Evolutionary conservation across 2,797 vertebrate species (phyloP), one percentile per base, ranked within the genome.

Genomic region (Spea hammondii): DNA sequence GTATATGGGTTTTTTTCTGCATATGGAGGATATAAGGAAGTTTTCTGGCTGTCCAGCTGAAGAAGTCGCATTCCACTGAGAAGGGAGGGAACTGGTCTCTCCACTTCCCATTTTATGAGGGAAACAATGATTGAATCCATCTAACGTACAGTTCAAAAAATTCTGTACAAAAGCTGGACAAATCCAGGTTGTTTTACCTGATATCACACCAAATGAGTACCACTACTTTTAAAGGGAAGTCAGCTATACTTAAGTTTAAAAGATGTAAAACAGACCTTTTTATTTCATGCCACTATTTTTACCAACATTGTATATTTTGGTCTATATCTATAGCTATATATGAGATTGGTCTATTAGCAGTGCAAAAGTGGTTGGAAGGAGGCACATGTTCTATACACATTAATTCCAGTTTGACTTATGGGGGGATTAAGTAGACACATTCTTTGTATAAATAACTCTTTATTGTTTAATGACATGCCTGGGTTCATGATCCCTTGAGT

Each of bases 361-460:
- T 32, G 32, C 32, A 53, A 53, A 53, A 53, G 51, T 7, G 51
- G 51, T 7, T 53, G 51, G 4, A 4, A 7, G 7, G 51, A 53
- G 11, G 51, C 1, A 11, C 7, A 53, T 59, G 3, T 59, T 59
- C 2, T 1, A 62, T 62, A 17, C 9, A 6, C n/a, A 17, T 9
- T 62, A 62, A 62, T 14, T 62, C 44, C 59, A 62, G 32, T 62
- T 32, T 62, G 59, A 62, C 59, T 62, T 17, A 62, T 62, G 59
- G 14, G 7, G 4, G 59, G 12, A 17, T 62, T 62, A 32, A 62
- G 59, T 4, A 12, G 32, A 14, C 14, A 62, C n/a, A 62, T 62
- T 17, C 0, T 62, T 62, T 62, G 55, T 57, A 57, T 57, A 57
- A 57, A 57, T 57, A 57, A 13, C 55, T 4, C 32, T 57, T 13